Evolutionary conservation across 2,113 vertebrate species (phyloP).

Genomic region (Atherinomorus stipes): DNA sequence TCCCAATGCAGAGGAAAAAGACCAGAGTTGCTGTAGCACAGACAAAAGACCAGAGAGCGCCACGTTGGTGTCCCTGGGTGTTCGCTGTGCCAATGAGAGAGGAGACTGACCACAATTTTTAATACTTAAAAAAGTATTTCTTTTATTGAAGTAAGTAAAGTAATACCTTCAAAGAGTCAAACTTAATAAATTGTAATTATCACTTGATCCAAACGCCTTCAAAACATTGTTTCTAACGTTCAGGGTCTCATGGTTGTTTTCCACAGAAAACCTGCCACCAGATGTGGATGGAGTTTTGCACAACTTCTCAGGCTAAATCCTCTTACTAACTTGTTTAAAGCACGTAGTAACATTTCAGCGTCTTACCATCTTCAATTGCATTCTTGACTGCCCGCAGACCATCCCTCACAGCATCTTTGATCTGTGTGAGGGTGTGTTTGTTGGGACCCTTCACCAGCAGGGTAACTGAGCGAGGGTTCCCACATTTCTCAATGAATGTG

Average conservation of each 20-base stretch:
- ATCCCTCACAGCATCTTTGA: constrained; percentile 95
- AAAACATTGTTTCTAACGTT: too few species aligned
- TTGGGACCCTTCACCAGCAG: constrained; percentile 95
- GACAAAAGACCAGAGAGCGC: constrained; percentile 58
- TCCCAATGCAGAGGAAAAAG: constrained; percentile 74
- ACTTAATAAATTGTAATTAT: too few species aligned
- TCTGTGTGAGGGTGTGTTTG: constrained; percentile 95
- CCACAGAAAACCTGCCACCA: too few species aligned
- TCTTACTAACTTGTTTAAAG: not conserved
- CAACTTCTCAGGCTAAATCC: too few species aligned
- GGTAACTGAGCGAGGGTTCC: constrained; percentile 94
- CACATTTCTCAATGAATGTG: constrained; percentile 95
- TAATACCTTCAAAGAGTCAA: too few species aligned
- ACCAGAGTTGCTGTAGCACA: constrained; percentile 73
- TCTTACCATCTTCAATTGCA: constrained; percentile 94
- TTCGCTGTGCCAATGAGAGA: constrained; percentile 62
- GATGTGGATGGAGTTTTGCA: too few species aligned
- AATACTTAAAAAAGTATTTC: too few species aligned
- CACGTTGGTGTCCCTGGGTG: constrained; percentile 63
- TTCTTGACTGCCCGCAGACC: constrained; percentile 96
- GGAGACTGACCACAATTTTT: not conserved
- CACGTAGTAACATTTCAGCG: not conserved
- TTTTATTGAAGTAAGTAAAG: too few species aligned
- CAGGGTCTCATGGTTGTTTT: too few species aligned
- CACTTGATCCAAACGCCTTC: too few species aligned